These are phyloP conservation scores for Cybosia mesomella DNA, from an alignment of 2,888 invertebrate genomes.

Conservation along the genomic window DNA sequence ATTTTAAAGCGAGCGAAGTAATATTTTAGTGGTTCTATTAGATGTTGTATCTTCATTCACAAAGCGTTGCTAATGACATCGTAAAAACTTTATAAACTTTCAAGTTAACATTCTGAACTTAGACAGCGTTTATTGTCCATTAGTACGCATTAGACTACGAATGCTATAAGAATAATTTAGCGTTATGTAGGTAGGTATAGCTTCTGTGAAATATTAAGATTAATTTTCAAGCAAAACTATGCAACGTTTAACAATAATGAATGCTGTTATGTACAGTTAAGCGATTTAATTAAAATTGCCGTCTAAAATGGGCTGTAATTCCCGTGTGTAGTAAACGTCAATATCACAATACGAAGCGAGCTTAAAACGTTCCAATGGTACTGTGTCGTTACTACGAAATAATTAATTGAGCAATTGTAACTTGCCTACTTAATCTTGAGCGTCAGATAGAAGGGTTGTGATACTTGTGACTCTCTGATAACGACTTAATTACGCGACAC, in stretches of 20 bases:
- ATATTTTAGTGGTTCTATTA: slow-evolving; percentile 27
- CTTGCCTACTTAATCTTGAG: slow-evolving; percentile 61
- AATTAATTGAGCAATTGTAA: slow-evolving; percentile 67
- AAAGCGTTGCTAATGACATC: slow-evolving; percentile 30
- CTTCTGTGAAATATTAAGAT: slow-evolving; percentile 26
- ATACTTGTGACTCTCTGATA: slow-evolving; percentile 57
- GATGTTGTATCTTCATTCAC: slow-evolving; percentile 35
- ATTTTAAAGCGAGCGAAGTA: slow-evolving; percentile 14
- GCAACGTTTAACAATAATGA: slow-evolving; percentile 34
- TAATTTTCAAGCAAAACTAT: slow-evolving; percentile 28
- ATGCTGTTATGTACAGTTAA: slow-evolving; percentile 34
- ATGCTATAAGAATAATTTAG: slow-evolving; percentile 29
- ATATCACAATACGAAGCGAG: slow-evolving; percentile 43
- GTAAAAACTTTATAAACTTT: slow-evolving; percentile 31
- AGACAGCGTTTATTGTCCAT: slow-evolving; percentile 25
- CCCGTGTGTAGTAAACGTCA: slow-evolving; percentile 45
- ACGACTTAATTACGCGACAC: slow-evolving; percentile 58
- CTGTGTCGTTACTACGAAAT: slow-evolving; percentile 48
- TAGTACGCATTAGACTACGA: slow-evolving; percentile 25
- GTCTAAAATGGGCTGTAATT: slow-evolving; percentile 51
- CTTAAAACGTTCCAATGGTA: slow-evolving; percentile 28
- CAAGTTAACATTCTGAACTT: slow-evolving; percentile 21
- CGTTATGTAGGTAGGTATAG: slow-evolving; percentile 8
- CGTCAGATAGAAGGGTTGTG: slow-evolving; percentile 61
- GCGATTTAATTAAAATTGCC: slow-evolving; percentile 56